Percentiles rank a stretch among this genome's conserved stretches.
These are phyloP conservation scores for Beroe ovata DNA, from an alignment of 37 sponge, comb jelly and placozoan species.

Conservation along the genomic window DNA sequence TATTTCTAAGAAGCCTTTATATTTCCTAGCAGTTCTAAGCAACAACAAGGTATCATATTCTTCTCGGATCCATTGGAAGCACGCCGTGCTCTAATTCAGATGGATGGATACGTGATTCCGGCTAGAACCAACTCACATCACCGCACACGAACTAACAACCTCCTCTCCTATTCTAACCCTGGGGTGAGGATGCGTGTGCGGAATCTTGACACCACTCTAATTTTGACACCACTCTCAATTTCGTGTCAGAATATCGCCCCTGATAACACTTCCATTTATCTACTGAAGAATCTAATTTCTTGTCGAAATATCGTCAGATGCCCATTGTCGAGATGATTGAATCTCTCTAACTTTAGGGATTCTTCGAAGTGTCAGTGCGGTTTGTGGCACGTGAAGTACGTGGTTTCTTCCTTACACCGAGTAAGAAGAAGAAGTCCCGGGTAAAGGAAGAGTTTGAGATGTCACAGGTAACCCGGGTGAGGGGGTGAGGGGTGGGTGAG, in stretches of 20 bases:
- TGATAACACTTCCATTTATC: no score
- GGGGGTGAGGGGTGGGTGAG: no score
- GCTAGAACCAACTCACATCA: conserved; percentile 24
- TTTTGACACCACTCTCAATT: no score
- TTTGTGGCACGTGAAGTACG: conserved; percentile 54
- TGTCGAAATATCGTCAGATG: no score
- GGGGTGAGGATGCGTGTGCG: no score
- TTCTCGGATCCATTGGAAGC: conserved; percentile 63
- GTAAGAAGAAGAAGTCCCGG: conserved; percentile 41
- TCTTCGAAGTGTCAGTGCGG: conserved; percentile 55
- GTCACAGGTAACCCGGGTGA: no score
- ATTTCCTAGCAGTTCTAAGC: conserved; percentile 37
- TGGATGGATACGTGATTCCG: conserved; percentile 60
- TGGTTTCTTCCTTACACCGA: conserved; percentile 43
- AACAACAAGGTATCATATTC: conserved; percentile 57
- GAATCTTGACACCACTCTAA: no score
- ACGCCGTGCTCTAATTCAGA: conserved; percentile 36
- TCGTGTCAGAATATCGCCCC: no score
- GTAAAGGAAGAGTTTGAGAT: conserved; percentile 54
- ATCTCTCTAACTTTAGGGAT: conserved; percentile 49
- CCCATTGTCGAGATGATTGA: no score
- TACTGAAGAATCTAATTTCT: no score
- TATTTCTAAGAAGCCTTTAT: no score
- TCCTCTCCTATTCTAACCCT: conserved; percentile 24
- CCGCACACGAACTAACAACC: background rate